phyloP scores from a whole-genome alignment of 2,797 vertebrate species.

The Gastrophryne carolinensis region DNA sequence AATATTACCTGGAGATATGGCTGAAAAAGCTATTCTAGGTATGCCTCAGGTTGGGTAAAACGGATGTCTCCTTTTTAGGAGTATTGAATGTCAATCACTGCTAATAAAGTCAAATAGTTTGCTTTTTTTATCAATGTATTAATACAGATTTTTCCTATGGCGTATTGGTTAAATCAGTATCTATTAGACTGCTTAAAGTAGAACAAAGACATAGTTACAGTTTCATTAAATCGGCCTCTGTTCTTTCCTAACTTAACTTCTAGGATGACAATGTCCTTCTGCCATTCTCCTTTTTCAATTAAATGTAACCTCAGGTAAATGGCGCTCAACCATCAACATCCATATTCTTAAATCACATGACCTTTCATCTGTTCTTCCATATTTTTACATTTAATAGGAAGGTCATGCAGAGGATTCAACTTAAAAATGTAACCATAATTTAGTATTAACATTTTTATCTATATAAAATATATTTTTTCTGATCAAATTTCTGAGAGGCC shows the following conservation, averaged over 20 bases:
- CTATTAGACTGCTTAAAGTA: too few relatives aligned
- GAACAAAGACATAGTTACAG: too few relatives aligned
- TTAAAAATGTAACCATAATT: background rate
- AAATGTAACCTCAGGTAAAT: background rate
- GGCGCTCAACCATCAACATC: background rate
- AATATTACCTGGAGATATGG: too few relatives aligned
- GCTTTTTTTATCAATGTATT: too few relatives aligned
- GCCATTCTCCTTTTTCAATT: slow-evolving; percentile 12
- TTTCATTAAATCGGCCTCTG: too few relatives aligned
- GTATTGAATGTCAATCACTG: too few relatives aligned
- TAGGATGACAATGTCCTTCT: background rate
- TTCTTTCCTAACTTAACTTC: slow-evolving; percentile 1
- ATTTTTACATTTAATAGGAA: background rate
- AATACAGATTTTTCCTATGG: too few relatives aligned
- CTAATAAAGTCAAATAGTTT: too few relatives aligned
- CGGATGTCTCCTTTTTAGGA: too few relatives aligned
- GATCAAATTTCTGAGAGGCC: background rate
- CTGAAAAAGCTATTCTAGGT: too few relatives aligned
- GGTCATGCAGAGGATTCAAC: background rate
- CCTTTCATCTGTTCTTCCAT: background rate
- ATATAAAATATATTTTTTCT: background rate
- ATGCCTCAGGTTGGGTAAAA: too few relatives aligned
- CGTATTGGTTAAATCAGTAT: too few relatives aligned
- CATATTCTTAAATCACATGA: background rate
- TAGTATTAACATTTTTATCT: background rate